These are phyloP conservation scores for Microtus richardsoni DNA, from an alignment of 2,113 vertebrate species.

Conservation along the genomic window DNA sequence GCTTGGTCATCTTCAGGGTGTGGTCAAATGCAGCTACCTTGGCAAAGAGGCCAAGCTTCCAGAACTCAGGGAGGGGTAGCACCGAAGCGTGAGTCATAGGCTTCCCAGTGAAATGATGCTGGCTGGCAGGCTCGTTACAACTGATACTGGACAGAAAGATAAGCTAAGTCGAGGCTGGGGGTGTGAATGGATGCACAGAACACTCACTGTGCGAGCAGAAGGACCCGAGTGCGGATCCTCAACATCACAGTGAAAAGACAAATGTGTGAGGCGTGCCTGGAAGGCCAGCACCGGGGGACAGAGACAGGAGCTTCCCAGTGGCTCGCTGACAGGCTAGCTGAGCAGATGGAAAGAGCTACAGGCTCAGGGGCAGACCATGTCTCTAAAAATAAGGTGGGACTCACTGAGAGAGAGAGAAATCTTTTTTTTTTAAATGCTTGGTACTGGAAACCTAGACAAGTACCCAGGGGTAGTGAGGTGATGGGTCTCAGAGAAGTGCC, in stretches of 20 bases:
- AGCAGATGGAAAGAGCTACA: not conserved
- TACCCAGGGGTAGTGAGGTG: not conserved
- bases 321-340: too few relatives aligned
- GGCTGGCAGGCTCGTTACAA: not conserved
- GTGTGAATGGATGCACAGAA: not conserved
- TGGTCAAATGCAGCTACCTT: rapidly evolving
- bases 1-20: not conserved
- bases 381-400: not conserved
- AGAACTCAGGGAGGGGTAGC: not conserved
- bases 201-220: not conserved
- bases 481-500: too few relatives aligned
- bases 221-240: too few relatives aligned
- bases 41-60: not conserved
- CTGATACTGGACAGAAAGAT: not conserved
- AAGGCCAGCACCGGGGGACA: not conserved
- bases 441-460: not conserved
- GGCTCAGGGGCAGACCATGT: not conserved
- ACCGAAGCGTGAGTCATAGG: rapidly evolving
- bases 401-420: not conserved
- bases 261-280: not conserved
- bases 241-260: too few relatives aligned
- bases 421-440: too few relatives aligned
- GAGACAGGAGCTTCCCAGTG: not conserved
- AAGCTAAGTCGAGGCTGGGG: not conserved
- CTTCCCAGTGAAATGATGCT: not conserved